Conservation (phyloP, 2,797 vertebrate species). For the Delichon dasypus region DNA sequence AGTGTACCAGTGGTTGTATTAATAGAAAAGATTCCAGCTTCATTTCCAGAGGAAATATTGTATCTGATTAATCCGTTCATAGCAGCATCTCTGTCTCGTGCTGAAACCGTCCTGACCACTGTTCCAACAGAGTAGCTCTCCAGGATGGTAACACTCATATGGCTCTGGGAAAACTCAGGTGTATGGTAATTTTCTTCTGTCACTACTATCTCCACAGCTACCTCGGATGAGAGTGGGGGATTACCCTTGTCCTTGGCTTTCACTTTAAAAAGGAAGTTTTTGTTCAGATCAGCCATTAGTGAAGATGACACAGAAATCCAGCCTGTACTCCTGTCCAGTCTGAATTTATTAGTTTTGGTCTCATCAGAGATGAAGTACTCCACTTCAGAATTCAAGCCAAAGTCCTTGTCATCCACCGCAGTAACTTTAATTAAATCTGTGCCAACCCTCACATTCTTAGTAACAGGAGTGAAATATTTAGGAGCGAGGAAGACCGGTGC, state of each 20-base stretch:
- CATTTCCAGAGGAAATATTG: constrained; percentile 88
- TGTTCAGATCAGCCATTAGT: constrained; percentile 85
- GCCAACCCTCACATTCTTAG: constrained; percentile 91
- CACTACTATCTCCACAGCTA: constrained; percentile 83
- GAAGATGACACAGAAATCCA: constrained; percentile 92
- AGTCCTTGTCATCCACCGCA: constrained; percentile 91
- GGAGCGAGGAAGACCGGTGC: constrained; percentile 83
- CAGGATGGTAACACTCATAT: constrained; percentile 84
- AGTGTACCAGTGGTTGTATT: constrained; percentile 89
- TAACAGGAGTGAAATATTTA: constrained; percentile 92
- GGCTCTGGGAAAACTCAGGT: constrained; percentile 95
- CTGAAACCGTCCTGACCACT: constrained; percentile 86
- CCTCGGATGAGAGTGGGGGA: constrained; percentile 85
- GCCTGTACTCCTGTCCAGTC: constrained; percentile 86
- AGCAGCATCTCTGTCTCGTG: constrained; percentile 87
- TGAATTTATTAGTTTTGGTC: constrained; percentile 86
- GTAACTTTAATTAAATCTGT: constrained; percentile 87
- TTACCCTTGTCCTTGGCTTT: constrained; percentile 91
- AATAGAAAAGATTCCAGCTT: constrained; percentile 84
- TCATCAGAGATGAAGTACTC: constrained; percentile 86
- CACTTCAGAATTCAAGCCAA: constrained; percentile 93
- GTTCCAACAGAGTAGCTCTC: constrained; percentile 91
- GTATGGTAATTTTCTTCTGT: constrained; percentile 97
- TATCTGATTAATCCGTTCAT: constrained; percentile 93
- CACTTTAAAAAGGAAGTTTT: constrained; percentile 83